These are phyloP conservation scores for Platysternon megacephalum DNA, from an alignment of 2,113 vertebrate species.

Conservation along the genomic window DNA sequence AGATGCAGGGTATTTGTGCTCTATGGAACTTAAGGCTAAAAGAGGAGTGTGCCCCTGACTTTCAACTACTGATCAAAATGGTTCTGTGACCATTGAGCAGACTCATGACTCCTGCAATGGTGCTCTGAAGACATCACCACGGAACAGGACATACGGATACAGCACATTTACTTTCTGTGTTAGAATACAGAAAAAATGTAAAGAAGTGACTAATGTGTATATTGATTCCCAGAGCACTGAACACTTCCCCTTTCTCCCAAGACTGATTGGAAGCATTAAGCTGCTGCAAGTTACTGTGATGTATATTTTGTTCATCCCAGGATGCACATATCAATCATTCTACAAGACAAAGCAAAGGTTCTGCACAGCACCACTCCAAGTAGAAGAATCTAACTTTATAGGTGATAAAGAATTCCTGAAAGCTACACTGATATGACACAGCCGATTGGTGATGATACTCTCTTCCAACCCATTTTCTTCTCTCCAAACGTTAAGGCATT, in stretches of 20 bases:
- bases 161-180: background rate
- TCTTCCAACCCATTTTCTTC: background rate
- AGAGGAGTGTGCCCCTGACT: slow-evolving; percentile 2
- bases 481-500: background rate
- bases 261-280: background rate
- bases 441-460: background rate
- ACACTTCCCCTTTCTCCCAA: background rate
- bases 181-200: background rate
- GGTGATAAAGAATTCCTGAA: background rate
- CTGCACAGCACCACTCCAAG: background rate
- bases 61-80: slow-evolving; percentile 7
- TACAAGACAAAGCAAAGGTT: background rate
- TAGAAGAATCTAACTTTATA: background rate
- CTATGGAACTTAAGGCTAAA: slow-evolving; percentile 7
- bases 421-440: background rate
- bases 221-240: background rate
- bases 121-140: background rate
- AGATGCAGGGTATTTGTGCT: background rate
- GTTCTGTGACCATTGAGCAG: background rate
- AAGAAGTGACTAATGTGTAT: background rate
- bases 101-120: background rate
- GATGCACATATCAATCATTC: background rate
- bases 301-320: background rate
- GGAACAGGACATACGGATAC: background rate
- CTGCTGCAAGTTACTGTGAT: background rate